Base-by-base conservation (phyloP, 2,888 invertebrate species). In the Portevinia maculata region DNA sequence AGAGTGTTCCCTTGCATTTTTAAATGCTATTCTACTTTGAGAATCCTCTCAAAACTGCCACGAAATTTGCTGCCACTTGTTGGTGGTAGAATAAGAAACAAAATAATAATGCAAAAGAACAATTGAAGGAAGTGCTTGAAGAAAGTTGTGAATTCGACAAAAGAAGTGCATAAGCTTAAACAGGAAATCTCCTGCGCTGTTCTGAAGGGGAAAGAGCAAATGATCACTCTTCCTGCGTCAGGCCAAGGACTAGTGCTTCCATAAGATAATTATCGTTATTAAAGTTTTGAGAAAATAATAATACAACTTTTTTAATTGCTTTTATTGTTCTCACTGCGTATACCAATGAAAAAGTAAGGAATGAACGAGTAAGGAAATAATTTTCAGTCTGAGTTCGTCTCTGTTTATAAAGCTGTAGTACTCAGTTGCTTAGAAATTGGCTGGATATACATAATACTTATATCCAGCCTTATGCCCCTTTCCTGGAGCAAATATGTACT, bases 251-350 rank as follows among this genome's bases (percentile, higher is more conserved):
- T 39, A 46, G 37, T 32, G 53, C 59, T 52, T 48, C 46, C 48
- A 59, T 52, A 48, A 67, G 67, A 62, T 73, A 74, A 67, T 53
- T 74, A 62, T 67, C 59, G 53, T 74, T 60, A 79, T 74, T 67
- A 79, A 74, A 79, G 74, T 79, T 74, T 74, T 74, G 65, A 67
- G 60, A 74, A 79, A 74, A 79, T 74, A 74, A 79, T 73, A 79
- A 79, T 74, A 60, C 67, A 74, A 74, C 39, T 60, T 67, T 73
- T 79, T 79, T 79, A 74, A 79, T 79, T 79, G 74, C 67, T 79
- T 74, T 48, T 67, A 60, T 60, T 67, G 65, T 24, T 55, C 44
- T 32, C 41, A 41, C 41, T n/a, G n/a, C n/a, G n/a, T n/a, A n/a
- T n/a, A n/a, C n/a, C n/a, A n/a, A n/a, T n/a, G n/a, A n/a, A n/a